phyloP scores from a whole-genome alignment of 2,888 invertebrate species.

The Phortica okadai region DNA sequence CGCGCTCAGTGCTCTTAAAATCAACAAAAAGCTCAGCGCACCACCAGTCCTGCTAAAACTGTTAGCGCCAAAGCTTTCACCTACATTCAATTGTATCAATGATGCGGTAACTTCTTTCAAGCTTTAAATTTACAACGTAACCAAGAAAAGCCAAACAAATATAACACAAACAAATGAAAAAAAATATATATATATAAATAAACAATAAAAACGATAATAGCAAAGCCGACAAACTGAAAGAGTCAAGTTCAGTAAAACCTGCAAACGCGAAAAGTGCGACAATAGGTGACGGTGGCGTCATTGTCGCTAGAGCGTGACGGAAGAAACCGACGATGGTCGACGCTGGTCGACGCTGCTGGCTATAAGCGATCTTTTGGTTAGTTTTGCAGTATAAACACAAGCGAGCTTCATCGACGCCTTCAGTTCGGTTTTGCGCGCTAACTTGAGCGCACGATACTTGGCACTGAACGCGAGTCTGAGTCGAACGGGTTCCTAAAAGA shows the following conservation, averaged over 20 bases:
- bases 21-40: slow-evolving; percentile 23
- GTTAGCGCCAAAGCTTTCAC: slow-evolving; percentile 49
- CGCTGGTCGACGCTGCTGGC: neutral
- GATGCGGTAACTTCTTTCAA: neutral
- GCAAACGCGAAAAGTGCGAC: neutral
- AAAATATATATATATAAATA: neutral
- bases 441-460: slow-evolving; percentile 17
- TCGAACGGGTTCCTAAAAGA: slow-evolving; percentile 10
- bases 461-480: neutral
- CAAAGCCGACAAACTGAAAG: slow-evolving; percentile 10
- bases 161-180: neutral
- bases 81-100: slow-evolving; percentile 35
- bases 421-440: slow-evolving; percentile 24
- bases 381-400: neutral
- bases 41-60: neutral
- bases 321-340: slow-evolving; percentile 1
- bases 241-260: slow-evolving; percentile 25
- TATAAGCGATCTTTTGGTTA: neutral
- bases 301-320: neutral
- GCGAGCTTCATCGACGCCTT: neutral
- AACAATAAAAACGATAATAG: neutral
- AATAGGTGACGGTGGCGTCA: neutral
- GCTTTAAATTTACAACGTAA: neutral
- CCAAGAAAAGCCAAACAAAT: slow-evolving; percentile 1
- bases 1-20: neutral